A percentile compares a stretch with the other conserved stretches of the same genome.
phyloP scores from a whole-genome alignment of 2,113 vertebrate genomes.

The Oostethus manadensis region DNA sequence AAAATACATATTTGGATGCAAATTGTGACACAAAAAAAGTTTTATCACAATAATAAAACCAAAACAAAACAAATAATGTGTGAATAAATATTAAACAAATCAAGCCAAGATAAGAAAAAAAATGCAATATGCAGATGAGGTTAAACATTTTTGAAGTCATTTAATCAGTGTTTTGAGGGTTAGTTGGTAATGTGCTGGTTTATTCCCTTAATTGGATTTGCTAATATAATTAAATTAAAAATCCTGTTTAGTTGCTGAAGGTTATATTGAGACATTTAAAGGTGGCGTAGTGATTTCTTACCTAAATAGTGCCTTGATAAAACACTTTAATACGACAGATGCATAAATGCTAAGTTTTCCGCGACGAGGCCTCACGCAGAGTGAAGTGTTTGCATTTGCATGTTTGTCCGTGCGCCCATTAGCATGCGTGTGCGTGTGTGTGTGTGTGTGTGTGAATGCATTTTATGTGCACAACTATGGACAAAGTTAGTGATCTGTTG shows the following conservation, averaged over 20 bases:
- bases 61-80: background rate
- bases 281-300: background rate
- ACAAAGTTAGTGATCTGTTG: slow-evolving; percentile 73
- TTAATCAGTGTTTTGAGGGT: too few species aligned
- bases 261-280: background rate
- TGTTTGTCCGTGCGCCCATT: slow-evolving; percentile 28
- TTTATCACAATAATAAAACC: too few species aligned
- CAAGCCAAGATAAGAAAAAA: too few species aligned
- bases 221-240: background rate
- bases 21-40: too few species aligned
- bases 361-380: slow-evolving; percentile 13
- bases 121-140: background rate
- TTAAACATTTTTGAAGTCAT: too few species aligned
- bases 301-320: background rate
- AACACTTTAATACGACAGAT: background rate
- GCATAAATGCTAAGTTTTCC: background rate
- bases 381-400: slow-evolving; percentile 27
- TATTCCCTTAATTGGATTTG: background rate
- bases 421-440: slow-evolving; percentile 19
- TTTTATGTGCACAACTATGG: slow-evolving; percentile 55
- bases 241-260: too few species aligned
- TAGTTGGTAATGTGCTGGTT: background rate
- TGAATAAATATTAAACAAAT: too few species aligned
- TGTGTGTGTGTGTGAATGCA: slow-evolving; percentile 41
- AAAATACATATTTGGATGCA: too few species aligned